Evolutionary conservation across 2,113 vertebrate genomes (phyloP).

Genomic region (Tupaia chinensis): DNA sequence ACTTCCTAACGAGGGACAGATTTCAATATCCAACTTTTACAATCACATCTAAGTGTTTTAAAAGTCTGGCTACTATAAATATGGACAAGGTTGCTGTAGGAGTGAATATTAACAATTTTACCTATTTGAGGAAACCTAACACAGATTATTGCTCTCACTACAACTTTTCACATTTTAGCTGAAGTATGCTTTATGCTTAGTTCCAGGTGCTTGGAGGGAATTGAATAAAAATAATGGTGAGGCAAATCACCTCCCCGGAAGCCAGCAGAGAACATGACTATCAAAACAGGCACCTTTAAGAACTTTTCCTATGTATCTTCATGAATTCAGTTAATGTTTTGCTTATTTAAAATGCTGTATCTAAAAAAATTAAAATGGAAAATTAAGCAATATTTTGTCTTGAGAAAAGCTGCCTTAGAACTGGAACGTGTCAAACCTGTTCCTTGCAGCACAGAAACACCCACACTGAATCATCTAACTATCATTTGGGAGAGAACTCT

Average conservation of each 20-base stretch:
- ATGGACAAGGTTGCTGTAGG: not conserved
- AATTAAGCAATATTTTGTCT: slow-evolving; percentile 30
- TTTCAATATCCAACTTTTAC: not conserved
- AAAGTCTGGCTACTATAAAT: not conserved
- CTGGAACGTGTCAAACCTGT: slow-evolving; percentile 52
- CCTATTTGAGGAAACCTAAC: not conserved
- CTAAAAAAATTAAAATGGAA: slow-evolving; percentile 56
- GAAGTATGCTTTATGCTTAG: not conserved
- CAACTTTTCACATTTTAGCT: not conserved
- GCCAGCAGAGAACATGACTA: not conserved
- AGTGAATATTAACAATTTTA: not conserved
- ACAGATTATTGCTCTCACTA: not conserved
- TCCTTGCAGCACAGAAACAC: not conserved
- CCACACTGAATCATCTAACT: slow-evolving; percentile 14
- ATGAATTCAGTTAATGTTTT: not conserved
- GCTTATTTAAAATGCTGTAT: slow-evolving; percentile 61
- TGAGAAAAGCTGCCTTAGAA: slow-evolving; percentile 35
- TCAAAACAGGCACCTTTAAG: not conserved
- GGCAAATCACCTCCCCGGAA: not conserved
- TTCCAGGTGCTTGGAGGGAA: slow-evolving; percentile 7
- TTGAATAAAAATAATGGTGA: slow-evolving; percentile 17
- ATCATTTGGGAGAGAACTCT: not conserved
- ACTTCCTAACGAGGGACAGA: not conserved
- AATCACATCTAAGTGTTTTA: not conserved
- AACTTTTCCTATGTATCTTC: not conserved